These are phyloP conservation scores for Amblyopsis hoosieri DNA, from an alignment of 2,797 vertebrate species.

Conservation along the genomic window DNA sequence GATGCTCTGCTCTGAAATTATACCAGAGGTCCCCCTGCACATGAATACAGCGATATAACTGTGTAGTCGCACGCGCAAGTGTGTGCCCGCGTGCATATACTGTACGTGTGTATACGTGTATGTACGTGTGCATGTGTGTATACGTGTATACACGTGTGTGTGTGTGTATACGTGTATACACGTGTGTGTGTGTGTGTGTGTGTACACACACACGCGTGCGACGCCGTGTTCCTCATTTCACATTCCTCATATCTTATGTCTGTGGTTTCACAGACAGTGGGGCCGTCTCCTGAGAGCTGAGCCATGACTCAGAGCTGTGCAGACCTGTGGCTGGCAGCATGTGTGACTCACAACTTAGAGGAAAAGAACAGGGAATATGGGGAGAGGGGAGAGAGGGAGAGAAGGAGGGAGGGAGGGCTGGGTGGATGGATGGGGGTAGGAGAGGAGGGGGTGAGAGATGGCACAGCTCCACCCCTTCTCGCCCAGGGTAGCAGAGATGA, in stretches of 20 bases:
- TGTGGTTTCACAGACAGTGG: conserved; percentile 67
- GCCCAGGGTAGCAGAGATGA: conserved; percentile 53
- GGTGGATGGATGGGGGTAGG: background rate
- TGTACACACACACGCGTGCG: conserved; percentile 42
- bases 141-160: background rate
- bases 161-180: background rate
- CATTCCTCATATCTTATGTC: conserved; percentile 69
- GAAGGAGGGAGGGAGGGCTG: conserved; percentile 9
- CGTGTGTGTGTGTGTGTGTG: conserved; percentile 18
- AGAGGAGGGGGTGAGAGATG: conserved; percentile 43
- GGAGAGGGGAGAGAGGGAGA: conserved; percentile 2
- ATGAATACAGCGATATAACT: conserved; percentile 26
- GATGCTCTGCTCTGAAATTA: conserved; percentile 53
- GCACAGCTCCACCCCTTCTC: conserved; percentile 49
- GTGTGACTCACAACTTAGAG: conserved; percentile 65
- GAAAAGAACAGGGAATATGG: conserved; percentile 23
- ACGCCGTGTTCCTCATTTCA: conserved; percentile 67
- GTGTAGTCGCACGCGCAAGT: background rate
- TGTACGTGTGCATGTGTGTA: background rate
- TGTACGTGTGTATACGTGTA: background rate
- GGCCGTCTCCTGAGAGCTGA: conserved; percentile 70
- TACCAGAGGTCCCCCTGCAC: conserved; percentile 42
- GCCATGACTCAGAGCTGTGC: conserved; percentile 73
- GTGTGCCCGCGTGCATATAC: conserved; percentile 12
- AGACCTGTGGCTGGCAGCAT: conserved; percentile 73